Percentiles rank a stretch among this genome's conserved stretches.
Conservation (phyloP, 2,797 vertebrate species). For the Helicolenus hilgendorfi region DNA sequence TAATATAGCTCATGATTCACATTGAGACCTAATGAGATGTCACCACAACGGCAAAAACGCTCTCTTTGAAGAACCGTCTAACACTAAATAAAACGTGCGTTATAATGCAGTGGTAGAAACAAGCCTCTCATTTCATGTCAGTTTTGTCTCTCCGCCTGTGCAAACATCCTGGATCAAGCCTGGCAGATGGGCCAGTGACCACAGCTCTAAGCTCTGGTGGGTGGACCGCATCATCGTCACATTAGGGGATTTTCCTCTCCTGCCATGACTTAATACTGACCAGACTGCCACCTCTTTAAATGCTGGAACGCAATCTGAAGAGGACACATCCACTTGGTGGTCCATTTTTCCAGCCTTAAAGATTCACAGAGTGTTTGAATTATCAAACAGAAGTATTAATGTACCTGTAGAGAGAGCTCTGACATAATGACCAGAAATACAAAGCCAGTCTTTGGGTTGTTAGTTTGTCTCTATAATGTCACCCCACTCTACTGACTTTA, state of each 20-base stretch:
- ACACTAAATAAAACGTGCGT: not conserved
- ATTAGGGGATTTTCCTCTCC: conserved; percentile 80
- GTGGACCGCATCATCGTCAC: conserved; percentile 75
- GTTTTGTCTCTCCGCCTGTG: conserved; percentile 8
- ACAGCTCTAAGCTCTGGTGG: conserved; percentile 77
- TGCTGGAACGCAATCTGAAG: conserved; percentile 10
- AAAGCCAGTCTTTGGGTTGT: conserved; percentile 11
- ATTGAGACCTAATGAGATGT: not conserved
- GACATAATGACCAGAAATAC: conserved; percentile 29
- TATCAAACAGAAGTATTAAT: not conserved
- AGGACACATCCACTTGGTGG: conserved; percentile 2
- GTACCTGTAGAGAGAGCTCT: not conserved
- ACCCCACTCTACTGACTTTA: not conserved
- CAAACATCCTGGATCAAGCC: conserved; percentile 24
- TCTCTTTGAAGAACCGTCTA: not conserved
- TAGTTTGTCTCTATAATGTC: not conserved
- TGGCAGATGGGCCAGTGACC: conserved; percentile 77
- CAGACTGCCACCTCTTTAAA: conserved; percentile 41
- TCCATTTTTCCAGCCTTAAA: not conserved
- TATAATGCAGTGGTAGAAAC: not conserved
- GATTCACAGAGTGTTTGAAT: not conserved
- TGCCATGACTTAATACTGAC: conserved; percentile 45
- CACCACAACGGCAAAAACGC: too few species aligned
- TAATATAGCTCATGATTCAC: not conserved
- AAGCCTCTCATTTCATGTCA: conserved; percentile 4